Base-by-base conservation (phyloP, 2,113 vertebrate genomes). In the Hepsetus odoe region DNA sequence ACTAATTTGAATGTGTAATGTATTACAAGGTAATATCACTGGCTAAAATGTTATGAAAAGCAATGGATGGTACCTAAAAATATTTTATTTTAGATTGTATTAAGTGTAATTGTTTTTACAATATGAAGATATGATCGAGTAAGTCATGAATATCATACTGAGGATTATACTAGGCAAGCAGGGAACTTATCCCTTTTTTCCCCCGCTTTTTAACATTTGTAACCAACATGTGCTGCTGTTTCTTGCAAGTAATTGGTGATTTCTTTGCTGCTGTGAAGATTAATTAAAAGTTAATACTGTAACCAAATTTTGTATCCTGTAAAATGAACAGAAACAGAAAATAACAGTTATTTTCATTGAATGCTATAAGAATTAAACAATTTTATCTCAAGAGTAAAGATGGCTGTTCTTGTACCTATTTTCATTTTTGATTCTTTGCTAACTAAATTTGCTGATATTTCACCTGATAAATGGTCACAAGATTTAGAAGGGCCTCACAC, bases 291-390 rank as follows among this genome's bases (percentile, higher is more conserved):
- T 65, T 89, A 91, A 84, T 93, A 88, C 91, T 92, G 92, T 90
- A 90, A 81, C 83, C 28, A 49, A 51, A 76, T 91, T 89, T 90
- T 94, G 88, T 94, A 92, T 88, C 86, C 84, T 93, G 89, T 94
- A 93, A 92, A 93, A 90, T 92, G 85, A 93, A 92, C 78, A 85
- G 18, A 49, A 20, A 3, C 11, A 3, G 56, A 88, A 84, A 89
- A 89, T 92, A 92, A 91, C 85, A 64, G 58, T 79, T 16, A 88
- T 94, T 94, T 94, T 94, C 91, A 93, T 91, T 89, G 83, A 84
- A 86, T 68, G 61, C 22, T 81, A 84, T 76, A 74, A 40, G 28
- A 91, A 90, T 94, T 93, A 91, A 88, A 86, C 87, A n/a, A n/a
- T n/a, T n/a, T n/a, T n/a, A n/a, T n/a, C n/a, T n/a, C n/a, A n/a